Conservation (phyloP, 2,888 invertebrate genomes). For the Chamaedrilus cognettii region DNA sequence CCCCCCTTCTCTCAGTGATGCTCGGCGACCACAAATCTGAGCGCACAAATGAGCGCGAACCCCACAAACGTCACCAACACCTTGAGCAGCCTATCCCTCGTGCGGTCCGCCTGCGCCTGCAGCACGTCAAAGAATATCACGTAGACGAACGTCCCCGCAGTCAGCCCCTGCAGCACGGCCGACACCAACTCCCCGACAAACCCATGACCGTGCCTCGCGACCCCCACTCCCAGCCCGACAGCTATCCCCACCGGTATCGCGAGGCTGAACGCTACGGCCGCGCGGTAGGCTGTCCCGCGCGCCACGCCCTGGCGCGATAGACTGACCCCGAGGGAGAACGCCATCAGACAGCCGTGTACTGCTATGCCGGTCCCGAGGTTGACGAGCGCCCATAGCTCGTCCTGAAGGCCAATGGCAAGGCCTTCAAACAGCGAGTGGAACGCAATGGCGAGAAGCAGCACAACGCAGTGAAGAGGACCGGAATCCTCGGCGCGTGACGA, state of each 20-base stretch:
- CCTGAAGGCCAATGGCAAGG: slow-evolving; percentile 55
- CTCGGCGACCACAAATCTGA: slow-evolving; percentile 19
- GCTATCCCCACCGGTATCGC: slow-evolving; percentile 54
- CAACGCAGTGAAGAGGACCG: slow-evolving; percentile 42
- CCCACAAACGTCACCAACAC: slow-evolving; percentile 44
- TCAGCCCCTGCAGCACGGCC: slow-evolving; percentile 50
- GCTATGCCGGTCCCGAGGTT: slow-evolving; percentile 53
- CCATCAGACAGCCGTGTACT: slow-evolving; percentile 52
- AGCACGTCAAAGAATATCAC: slow-evolving; percentile 55
- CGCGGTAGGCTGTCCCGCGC: slow-evolving; percentile 41
- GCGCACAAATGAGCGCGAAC: slow-evolving; percentile 35
- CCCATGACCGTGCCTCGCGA: slow-evolving; percentile 22
- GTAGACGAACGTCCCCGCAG: slow-evolving; percentile 57
- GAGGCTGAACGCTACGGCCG: slow-evolving; percentile 45
- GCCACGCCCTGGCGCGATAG: too few relatives aligned
- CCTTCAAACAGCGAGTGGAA: slow-evolving; percentile 58
- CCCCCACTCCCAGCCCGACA: slow-evolving; percentile 47
- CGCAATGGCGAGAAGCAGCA: slow-evolving; percentile 53
- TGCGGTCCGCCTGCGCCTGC: slow-evolving; percentile 16
- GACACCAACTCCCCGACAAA: slow-evolving; percentile 46
- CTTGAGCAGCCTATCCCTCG: slow-evolving; percentile 32
- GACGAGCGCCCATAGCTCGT: slow-evolving; percentile 39
- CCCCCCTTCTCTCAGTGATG: background rate
- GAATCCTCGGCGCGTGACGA: slow-evolving; percentile 12
- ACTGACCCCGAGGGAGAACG: slow-evolving; percentile 54